Evolutionary conservation across 2,888 invertebrate genomes (phyloP), one percentile per base, ranked within the genome.

Genomic region (Junonia oenone): DNA sequence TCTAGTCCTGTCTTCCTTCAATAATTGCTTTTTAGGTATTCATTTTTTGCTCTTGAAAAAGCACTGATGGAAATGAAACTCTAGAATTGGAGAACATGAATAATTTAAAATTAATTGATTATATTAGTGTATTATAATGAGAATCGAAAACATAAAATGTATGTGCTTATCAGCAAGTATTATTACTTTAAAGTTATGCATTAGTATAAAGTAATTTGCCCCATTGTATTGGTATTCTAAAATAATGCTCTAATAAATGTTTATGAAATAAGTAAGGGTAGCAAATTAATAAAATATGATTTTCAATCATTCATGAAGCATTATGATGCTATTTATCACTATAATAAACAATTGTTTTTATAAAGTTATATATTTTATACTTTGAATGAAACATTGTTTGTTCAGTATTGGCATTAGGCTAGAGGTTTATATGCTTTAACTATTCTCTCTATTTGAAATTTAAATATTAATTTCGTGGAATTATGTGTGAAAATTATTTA

Each of bases 1-100:
- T 81, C 83, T 82, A 83, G 83, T 83, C 83, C 73, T 70, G 81
- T 82, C 82, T 83, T 83, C 83, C 81, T 59, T 48, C 27, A 50
- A 53, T 40, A 37, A 49, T 48, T 31, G 51, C 51, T 55, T 56
- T 37, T 27, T 46, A 19, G 45, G 9, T 14, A 43, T 46, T 38
- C 27, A 33, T 43, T 26, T 6, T 51, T 13, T n/a, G 9, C 43
- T 14, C 3, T 27, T 26, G 2, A 45, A 31, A 43, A 31, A 45
- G 33, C 22, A 35, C 14, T 26, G 13, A 43, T 14, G 43, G 43
- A 26, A 43, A 26, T 43, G 26, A 43, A 14, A 13, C 46, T 45
- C 45, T 13, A 45, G 27, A 45, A 27, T 17, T 47, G 33, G 40
- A 38, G 17, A 17, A 19, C 17, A 31, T 33, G 31, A 33, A 14